Evolutionary conservation across 2,113 vertebrate genomes (phyloP), one percentile per base, ranked within the genome.

Genomic region (Speoplatyrhinus poulsoni): DNA sequence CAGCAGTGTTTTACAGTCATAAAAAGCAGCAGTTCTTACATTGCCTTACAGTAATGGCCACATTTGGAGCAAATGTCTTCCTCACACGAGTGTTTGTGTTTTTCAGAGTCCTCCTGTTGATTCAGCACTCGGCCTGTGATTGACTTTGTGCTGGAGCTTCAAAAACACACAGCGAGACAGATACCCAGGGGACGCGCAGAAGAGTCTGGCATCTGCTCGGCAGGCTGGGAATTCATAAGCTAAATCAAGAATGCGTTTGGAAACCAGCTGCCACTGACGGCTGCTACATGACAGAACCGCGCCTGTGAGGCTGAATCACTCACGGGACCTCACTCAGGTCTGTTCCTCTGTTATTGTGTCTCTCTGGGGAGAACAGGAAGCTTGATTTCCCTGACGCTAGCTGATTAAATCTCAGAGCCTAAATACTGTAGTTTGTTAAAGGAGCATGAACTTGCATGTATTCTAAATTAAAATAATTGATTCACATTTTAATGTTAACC

Each of bases 181-280:
- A 58, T 10, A 58, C 56, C 17, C 56, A 58, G n/a, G 79, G 81
- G 82, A 84, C n/a, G 3, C 0, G 47, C 75, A 70, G 46, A 53
- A 64, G 73, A 73, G 72, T 77, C 79, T 87, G 82, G 78, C 88
- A 80, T 85, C 86, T 85, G 86, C 75, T 82, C 64, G 9, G 63
- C 81, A 81, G 77, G 71, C 72, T 81, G 76, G 79, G 73, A 79
- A 85, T 85, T 83, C 72, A 85, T 81, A 81, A 84, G 85, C 69
- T 67, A 80, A 59, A 82, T 75, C 80, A 74, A 75, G 69, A 76
- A 69, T 60, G 76, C 82, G 61, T 81, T 77, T 84, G 82, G 86
- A 78, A 87, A 77, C 84, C 88, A 85, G 84, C 82, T 85, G 88
- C 73, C 8, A 1, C 69, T 61, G 75, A 81, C 67, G 70, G 75